Percentiles rank a stretch among this genome's conserved stretches.
Conservation (phyloP, 2,888 invertebrate genomes). For the Pocota personata region DNA sequence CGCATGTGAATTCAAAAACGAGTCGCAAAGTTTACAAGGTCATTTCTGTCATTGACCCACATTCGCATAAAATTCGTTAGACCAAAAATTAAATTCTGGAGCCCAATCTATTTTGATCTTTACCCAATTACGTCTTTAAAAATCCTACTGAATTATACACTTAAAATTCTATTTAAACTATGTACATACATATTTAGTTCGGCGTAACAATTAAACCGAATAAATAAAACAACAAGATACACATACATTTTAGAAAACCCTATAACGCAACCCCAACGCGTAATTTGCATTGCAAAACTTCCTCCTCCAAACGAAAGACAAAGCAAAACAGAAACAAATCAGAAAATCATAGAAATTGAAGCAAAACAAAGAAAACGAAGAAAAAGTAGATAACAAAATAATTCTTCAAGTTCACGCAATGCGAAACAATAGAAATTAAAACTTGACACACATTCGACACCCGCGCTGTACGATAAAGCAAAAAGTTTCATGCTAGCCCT, state of each 20-base stretch:
- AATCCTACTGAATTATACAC: not conserved
- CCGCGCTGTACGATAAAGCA: not conserved
- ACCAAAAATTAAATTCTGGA: not conserved
- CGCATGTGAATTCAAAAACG: not conserved
- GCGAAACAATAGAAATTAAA: slow-evolving; percentile 33
- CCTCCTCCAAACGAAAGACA: not conserved
- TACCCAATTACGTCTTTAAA: not conserved
- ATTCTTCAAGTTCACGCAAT: slow-evolving; percentile 62
- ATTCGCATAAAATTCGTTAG: not conserved
- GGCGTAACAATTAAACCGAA: slow-evolving; percentile 1
- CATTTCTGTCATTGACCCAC: not conserved
- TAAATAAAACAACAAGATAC: not conserved
- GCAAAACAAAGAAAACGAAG: not conserved
- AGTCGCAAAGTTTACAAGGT: not conserved
- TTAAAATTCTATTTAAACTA: slow-evolving; percentile 4
- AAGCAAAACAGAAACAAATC: slow-evolving; percentile 25
- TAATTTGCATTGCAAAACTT: slow-evolving; percentile 10
- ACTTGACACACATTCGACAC: slow-evolving; percentile 58
- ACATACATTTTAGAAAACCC: not conserved
- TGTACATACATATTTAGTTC: not conserved
- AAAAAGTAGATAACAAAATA: not conserved
- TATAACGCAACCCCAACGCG: not conserved
- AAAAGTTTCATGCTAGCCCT: not conserved
- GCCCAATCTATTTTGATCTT: not conserved
- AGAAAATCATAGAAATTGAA: not conserved